Evolutionary conservation across 2,888 invertebrate genomes (phyloP).

Genomic region (Drosophila kuntzei): DNA sequence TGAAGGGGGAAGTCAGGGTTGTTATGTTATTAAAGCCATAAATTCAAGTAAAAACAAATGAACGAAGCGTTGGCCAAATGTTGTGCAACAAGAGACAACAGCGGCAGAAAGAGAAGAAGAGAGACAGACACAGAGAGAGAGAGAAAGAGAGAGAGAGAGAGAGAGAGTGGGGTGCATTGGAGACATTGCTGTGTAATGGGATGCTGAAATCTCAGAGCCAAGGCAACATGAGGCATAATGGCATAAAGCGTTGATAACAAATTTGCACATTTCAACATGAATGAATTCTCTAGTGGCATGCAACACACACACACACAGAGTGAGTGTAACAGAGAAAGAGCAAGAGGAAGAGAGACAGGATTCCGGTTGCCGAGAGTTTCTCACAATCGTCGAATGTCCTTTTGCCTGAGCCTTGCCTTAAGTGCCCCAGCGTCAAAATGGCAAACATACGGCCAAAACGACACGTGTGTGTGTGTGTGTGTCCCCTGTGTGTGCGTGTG

Average conservation of each 20-base stretch:
- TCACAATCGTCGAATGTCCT: constrained; percentile 33
- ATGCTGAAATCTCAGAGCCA: constrained; percentile 51
- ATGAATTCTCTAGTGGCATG: constrained; percentile 80
- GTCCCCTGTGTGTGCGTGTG: constrained; percentile 18
- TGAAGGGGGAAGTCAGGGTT: constrained; percentile 16
- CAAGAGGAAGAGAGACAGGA: not conserved
- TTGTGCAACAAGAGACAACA: constrained; percentile 41
- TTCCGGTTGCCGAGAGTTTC: constrained; percentile 33
- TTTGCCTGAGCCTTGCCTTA: constrained; percentile 57
- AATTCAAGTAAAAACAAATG: constrained; percentile 74
- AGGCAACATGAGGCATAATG: constrained; percentile 79
- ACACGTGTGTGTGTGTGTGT: constrained; percentile 24
- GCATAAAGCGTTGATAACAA: constrained; percentile 83
- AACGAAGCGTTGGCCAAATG: constrained; percentile 68
- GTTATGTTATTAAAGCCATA: constrained; percentile 71
- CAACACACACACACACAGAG: constrained; percentile 16
- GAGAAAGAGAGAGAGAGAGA: constrained; percentile 12
- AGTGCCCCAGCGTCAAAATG: constrained; percentile 72
- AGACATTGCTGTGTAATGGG: constrained; percentile 41
- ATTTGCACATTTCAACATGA: constrained; percentile 83
- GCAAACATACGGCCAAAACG: constrained; percentile 65
- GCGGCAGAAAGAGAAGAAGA: constrained; percentile 11
- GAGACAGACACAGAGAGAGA: constrained; percentile 7
- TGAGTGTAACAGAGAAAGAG: not conserved
- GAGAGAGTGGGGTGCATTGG: constrained; percentile 9